Conservation (phyloP, 2,797 vertebrate species). For the Loriculus beryllinus region DNA sequence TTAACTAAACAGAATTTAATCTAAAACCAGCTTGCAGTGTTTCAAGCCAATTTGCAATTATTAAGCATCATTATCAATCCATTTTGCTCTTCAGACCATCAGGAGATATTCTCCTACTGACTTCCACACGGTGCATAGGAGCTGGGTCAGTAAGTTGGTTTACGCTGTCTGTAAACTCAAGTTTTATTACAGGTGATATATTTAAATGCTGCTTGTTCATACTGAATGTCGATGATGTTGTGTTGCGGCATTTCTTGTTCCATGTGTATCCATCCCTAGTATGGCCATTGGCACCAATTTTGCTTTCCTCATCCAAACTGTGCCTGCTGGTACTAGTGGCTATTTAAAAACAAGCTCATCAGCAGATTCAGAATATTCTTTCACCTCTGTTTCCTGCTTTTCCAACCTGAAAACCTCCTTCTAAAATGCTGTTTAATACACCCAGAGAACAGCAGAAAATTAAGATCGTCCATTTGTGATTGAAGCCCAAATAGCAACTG, state of each 20-base stretch:
- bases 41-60: not conserved
- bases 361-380: not conserved
- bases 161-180: not conserved
- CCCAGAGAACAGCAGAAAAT: not conserved
- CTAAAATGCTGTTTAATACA: not conserved
- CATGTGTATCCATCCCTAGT: rapidly evolving
- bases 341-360: not conserved
- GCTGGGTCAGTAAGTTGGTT: not conserved
- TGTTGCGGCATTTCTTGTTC: not conserved
- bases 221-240: not conserved
- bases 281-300: not conserved
- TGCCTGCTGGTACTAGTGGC: not conserved
- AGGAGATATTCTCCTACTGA: not conserved
- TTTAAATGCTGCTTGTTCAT: not conserved
- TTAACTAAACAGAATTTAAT: not conserved
- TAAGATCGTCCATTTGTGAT: not conserved
- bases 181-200: not conserved
- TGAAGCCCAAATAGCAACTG: not conserved
- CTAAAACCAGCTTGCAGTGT: not conserved
- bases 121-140: not conserved
- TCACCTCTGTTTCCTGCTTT: not conserved
- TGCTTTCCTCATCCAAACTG: not conserved
- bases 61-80: not conserved
- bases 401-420: not conserved
- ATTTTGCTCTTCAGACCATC: not conserved